Conservation (phyloP, 2,113 vertebrate species). For the Clupea harengus region DNA sequence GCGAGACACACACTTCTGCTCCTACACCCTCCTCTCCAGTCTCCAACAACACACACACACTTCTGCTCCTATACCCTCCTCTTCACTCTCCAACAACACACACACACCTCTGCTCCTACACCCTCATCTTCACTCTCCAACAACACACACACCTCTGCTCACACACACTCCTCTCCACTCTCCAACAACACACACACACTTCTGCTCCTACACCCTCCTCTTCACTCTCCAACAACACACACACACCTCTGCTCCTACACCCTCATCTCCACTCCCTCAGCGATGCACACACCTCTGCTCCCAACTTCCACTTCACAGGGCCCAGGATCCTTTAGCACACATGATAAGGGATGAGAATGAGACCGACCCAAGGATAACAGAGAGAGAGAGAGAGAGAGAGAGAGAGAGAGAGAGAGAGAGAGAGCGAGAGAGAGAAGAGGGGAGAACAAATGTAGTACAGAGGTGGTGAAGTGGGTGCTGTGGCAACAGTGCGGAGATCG, state of each 20-base stretch:
- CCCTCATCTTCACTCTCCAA: no score
- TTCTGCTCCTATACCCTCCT: no score
- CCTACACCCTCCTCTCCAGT: no score
- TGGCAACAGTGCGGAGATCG: slow-evolving; percentile 17
- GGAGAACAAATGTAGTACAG: slow-evolving; percentile 11
- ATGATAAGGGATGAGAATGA: slow-evolving; percentile 9
- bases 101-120: no score
- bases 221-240: background rate
- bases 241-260: background rate
- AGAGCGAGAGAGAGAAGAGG: no score
- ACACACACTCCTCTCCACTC: no score
- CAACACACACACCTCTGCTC: background rate
- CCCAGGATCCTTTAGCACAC: background rate
- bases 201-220: no score
- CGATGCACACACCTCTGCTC: background rate
- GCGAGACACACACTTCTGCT: no score
- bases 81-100: no score
- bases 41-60: no score
- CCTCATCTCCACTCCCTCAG: no score
- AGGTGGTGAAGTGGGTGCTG: background rate
- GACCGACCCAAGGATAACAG: background rate
- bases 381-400: background rate
- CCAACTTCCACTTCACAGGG: background rate
- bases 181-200: background rate
- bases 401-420: background rate